These are phyloP conservation scores for Chaetodon auriga DNA, from an alignment of 2,113 vertebrate species.

Conservation along the genomic window DNA sequence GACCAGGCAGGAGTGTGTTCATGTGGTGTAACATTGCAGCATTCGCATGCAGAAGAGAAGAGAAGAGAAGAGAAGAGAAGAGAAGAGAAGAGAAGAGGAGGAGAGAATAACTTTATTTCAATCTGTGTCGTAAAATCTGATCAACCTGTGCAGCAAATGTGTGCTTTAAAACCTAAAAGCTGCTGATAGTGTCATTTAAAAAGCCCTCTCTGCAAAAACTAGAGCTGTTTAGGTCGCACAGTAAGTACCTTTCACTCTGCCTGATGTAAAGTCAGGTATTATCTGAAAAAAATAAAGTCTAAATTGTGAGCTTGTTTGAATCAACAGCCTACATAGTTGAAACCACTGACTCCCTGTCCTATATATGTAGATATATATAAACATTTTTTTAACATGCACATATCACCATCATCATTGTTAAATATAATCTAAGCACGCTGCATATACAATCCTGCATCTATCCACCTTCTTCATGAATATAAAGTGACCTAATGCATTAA, in stretches of 20 bases:
- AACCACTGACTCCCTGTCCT: too few species aligned
- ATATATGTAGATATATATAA: too few species aligned
- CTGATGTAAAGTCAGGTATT: background rate
- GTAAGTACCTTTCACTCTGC: background rate
- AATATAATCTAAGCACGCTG: background rate
- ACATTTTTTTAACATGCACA: background rate
- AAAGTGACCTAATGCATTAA: background rate
- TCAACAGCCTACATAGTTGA: background rate
- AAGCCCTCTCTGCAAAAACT: background rate
- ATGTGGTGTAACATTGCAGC: conserved; percentile 41
- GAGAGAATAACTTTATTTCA: background rate
- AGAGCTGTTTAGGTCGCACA: too few species aligned
- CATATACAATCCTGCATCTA: background rate
- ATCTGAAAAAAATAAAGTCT: background rate
- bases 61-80: background rate
- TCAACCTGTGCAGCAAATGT: background rate
- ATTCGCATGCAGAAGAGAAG: background rate
- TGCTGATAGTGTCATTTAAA: background rate
- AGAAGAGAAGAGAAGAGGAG: background rate
- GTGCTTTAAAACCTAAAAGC: background rate
- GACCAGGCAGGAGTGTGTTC: conserved; percentile 33
- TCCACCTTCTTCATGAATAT: background rate
- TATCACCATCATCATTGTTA: background rate
- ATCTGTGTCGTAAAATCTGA: background rate
- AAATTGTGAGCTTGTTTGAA: background rate